Evolutionary conservation across 1,140 invertebrate species (phyloP).

Genomic region (Acyrthosiphon pisum): DNA sequence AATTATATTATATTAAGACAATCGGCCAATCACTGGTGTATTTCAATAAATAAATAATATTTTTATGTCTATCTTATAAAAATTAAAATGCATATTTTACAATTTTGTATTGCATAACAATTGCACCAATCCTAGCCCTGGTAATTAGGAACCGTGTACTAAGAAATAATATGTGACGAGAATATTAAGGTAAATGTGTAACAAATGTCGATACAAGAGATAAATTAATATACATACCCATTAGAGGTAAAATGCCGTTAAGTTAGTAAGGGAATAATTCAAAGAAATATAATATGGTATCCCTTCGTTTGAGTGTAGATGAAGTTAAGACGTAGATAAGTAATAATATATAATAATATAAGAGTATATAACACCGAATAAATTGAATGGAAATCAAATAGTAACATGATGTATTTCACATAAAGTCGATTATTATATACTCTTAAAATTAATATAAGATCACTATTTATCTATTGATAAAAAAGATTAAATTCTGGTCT

Average conservation of each 20-base stretch:
- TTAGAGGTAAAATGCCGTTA: not conserved
- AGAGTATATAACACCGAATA: not conserved
- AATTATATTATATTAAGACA: too few species aligned
- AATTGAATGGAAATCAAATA: not conserved
- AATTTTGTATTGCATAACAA: too few species aligned
- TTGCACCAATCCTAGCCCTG: too few species aligned
- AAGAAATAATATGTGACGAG: not conserved
- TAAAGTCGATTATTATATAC: not conserved
- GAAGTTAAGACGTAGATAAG: not conserved
- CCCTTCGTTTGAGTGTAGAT: not conserved
- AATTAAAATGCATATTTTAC: too few species aligned
- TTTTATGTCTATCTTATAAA: too few species aligned
- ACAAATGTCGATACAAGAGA: slow-evolving; percentile 1
- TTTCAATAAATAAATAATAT: too few species aligned
- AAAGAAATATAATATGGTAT: not conserved
- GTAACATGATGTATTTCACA: not conserved
- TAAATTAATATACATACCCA: not conserved
- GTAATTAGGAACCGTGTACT: not conserved
- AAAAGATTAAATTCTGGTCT: not conserved
- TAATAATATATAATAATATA: not conserved
- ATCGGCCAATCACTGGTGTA: too few species aligned
- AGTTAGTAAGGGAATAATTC: not conserved
- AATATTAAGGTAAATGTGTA: not conserved
- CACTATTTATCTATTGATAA: not conserved
- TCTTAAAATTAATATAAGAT: not conserved